These are phyloP conservation scores for Acromyrmex echinatior DNA, from an alignment of 1,140 invertebrate genomes.

Conservation along the genomic window DNA sequence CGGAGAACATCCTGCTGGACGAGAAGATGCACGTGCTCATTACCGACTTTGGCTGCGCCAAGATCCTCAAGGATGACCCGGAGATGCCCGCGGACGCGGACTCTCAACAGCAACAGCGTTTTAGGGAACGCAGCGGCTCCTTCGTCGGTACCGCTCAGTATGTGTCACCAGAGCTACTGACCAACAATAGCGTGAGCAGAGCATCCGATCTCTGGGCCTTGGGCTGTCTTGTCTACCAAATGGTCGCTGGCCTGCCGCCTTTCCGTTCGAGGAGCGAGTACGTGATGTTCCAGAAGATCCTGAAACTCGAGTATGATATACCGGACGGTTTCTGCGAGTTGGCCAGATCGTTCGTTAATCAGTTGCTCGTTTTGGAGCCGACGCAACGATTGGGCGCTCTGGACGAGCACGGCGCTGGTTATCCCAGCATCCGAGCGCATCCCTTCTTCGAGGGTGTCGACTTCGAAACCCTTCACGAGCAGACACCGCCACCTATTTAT, in stretches of 20 bases:
- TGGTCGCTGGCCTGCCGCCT: conserved; percentile 97
- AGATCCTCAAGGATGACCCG: conserved; percentile 90
- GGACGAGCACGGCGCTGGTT: conserved; percentile 91
- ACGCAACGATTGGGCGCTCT: conserved; percentile 93
- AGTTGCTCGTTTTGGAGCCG: conserved; percentile 94
- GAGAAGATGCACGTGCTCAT: conserved; percentile 98
- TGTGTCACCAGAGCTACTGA: conserved; percentile 98
- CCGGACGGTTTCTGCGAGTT: conserved; percentile 95
- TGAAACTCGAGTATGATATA: conserved; percentile 96
- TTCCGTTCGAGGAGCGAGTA: conserved; percentile 98
- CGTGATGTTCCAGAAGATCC: conserved; percentile 98
- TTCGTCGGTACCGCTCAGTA: conserved; percentile 99
- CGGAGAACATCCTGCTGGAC: conserved; percentile 96
- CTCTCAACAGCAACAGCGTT: conserved; percentile 74
- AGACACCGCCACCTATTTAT: conserved; percentile 94
- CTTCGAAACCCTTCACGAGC: conserved; percentile 93
- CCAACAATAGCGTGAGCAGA: conserved; percentile 92
- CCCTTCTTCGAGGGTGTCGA: conserved; percentile 94
- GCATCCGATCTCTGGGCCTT: conserved; percentile 99
- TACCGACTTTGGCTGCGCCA: conserved; percentile 99
- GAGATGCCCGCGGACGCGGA: conserved; percentile 48
- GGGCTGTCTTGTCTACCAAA: conserved; percentile 99
- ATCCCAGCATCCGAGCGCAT: conserved; percentile 94
- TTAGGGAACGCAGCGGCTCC: conserved; percentile 90
- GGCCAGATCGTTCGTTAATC: conserved; percentile 95